Percentiles rank a stretch among this genome's conserved stretches.
Evolutionary conservation across 2,888 invertebrate genomes (phyloP).

Genomic region (Eupithecia inturbata): DNA sequence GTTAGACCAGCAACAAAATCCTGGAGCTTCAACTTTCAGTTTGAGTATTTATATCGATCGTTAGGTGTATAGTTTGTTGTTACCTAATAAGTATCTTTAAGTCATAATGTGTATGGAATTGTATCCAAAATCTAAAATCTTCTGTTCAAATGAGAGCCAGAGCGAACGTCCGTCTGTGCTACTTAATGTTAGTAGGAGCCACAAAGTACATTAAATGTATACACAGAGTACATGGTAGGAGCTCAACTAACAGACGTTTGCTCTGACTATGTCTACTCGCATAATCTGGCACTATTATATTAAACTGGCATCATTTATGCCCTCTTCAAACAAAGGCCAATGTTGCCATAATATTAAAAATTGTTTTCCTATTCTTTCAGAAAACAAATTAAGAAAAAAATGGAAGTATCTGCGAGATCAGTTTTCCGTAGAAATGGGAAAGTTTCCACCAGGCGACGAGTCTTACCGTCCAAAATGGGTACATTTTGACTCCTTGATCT

Average conservation of each 20-base stretch:
- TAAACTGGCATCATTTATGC: background rate
- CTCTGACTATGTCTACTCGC: background rate
- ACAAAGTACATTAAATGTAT: too few species aligned
- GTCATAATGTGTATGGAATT: background rate
- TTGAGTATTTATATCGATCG: too few species aligned
- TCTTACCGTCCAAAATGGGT: conserved; percentile 39
- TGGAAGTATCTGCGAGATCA: conserved; percentile 44
- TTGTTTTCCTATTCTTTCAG: conserved; percentile 30
- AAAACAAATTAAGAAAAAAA: conserved; percentile 40
- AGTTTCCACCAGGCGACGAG: conserved; percentile 35
- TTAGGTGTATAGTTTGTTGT: too few species aligned
- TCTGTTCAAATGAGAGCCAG: background rate
- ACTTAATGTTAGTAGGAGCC: too few species aligned
- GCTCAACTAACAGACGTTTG: background rate
- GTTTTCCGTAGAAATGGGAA: conserved; percentile 38
- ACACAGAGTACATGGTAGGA: too few species aligned
- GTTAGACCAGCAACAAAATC: background rate
- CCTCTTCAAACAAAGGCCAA: background rate
- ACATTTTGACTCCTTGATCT: conserved; percentile 39
- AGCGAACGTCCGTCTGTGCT: background rate
- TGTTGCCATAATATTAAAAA: background rate
- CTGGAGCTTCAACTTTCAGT: background rate
- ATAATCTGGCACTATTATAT: background rate
- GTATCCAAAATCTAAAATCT: background rate
- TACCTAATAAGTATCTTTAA: too few species aligned